These are phyloP conservation scores for Isoperla grammatica DNA, from an alignment of 2,888 invertebrate genomes.

Conservation along the genomic window DNA sequence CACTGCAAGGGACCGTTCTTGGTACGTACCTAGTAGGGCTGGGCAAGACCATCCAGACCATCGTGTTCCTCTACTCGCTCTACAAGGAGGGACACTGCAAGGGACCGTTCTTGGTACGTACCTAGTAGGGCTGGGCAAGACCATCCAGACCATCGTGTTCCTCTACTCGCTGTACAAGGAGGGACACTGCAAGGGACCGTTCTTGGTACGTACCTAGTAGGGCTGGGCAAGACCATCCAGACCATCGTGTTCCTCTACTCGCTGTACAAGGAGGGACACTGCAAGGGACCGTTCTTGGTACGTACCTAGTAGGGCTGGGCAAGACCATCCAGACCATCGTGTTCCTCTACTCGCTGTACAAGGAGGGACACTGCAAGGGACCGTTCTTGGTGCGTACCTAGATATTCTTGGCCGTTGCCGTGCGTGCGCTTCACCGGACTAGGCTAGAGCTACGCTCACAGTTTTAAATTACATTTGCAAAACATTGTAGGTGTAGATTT, in stretches of 20 bases:
- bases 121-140: too few relatives aligned
- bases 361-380: conserved; percentile 97
- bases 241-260: conserved; percentile 98
- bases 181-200: conserved; percentile 96
- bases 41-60: conserved; percentile 99
- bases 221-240: too few relatives aligned
- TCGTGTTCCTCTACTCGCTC: conserved; percentile 95
- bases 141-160: conserved; percentile 99
- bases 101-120: conserved; percentile 82
- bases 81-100: conserved; percentile 98
- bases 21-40: conserved; percentile 61
- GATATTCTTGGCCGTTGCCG: too few relatives aligned
- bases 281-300: conserved; percentile 92
- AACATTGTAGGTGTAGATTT: too few relatives aligned
- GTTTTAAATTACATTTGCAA: too few relatives aligned
- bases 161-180: conserved; percentile 96
- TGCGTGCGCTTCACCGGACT: too few relatives aligned
- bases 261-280: conserved; percentile 96
- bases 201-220: conserved; percentile 58
- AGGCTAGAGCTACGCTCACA: too few relatives aligned
- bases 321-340: conserved; percentile 98
- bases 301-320: too few relatives aligned
- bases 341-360: conserved; percentile 96
- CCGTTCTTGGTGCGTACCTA: conserved; percentile 70
- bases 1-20: conserved; percentile 97